Conservation (phyloP, 2,888 invertebrate genomes). For the Diadromus collaris region DNA sequence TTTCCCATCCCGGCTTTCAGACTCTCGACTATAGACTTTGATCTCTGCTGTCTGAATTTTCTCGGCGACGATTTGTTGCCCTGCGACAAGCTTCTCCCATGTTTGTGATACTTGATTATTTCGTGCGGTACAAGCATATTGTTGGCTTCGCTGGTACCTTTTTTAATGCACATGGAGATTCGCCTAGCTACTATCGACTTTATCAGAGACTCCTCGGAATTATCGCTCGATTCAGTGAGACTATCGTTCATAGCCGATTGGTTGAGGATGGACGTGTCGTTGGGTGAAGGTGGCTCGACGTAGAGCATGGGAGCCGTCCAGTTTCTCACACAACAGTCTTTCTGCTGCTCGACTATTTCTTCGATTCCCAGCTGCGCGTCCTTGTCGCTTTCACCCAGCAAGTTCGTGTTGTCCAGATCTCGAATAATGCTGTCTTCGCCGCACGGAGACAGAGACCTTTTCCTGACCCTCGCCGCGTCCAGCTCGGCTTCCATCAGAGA, state of each 20-base stretch:
- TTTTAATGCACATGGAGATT: conserved; percentile 52
- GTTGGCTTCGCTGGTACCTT: conserved; percentile 39
- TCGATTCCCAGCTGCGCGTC: background rate
- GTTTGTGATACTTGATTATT: conserved; percentile 28
- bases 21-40: conserved; percentile 60
- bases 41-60: conserved; percentile 54
- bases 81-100: conserved; percentile 68
- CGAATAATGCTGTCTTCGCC: conserved; percentile 35
- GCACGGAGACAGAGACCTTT: background rate
- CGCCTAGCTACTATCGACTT: conserved; percentile 50
- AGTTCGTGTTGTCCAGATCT: conserved; percentile 55
- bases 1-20: conserved; percentile 17
- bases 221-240: conserved; percentile 55
- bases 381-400: conserved; percentile 42
- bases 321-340: background rate
- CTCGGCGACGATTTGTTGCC: conserved; percentile 60
- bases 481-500: conserved; percentile 46
- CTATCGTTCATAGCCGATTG: conserved; percentile 74
- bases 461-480: background rate
- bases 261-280: conserved; percentile 71
- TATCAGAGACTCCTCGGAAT: conserved; percentile 50
- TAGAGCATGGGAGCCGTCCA: background rate
- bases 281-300: background rate
- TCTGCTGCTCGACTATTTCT: conserved; percentile 15
- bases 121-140: conserved; percentile 2